Evolutionary conservation across 2,888 invertebrate genomes (phyloP).

Genomic region (Liodrosophila aerea): DNA sequence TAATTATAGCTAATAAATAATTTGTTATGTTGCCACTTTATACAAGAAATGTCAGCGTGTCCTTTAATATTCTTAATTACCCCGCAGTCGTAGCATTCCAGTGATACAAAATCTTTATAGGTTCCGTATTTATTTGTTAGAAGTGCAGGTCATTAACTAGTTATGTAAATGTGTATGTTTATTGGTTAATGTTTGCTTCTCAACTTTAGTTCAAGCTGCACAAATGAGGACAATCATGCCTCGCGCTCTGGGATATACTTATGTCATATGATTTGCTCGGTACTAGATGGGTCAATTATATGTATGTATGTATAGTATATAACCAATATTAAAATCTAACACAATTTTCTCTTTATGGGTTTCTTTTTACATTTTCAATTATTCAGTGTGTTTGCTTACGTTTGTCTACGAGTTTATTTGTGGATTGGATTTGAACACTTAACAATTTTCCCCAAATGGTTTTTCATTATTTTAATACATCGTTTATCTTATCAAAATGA

Average conservation of each 20-base stretch:
- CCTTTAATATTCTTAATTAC: constrained; percentile 22
- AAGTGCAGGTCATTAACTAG: constrained; percentile 47
- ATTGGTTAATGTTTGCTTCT: constrained; percentile 22
- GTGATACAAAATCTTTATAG: constrained; percentile 21
- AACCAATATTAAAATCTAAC: constrained; percentile 49
- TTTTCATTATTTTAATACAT: constrained; percentile 12
- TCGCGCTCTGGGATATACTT: constrained; percentile 23
- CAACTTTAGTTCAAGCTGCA: constrained; percentile 39
- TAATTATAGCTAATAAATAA: constrained; percentile 70
- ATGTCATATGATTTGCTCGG: constrained; percentile 45
- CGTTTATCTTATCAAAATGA: constrained; percentile 39
- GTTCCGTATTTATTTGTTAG: neutral
- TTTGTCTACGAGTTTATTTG: constrained; percentile 28
- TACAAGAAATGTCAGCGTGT: constrained; percentile 63
- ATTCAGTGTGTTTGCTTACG: constrained; percentile 19
- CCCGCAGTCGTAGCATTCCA: constrained; percentile 20
- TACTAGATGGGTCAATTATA: constrained; percentile 40
- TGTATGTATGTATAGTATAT: constrained; percentile 20
- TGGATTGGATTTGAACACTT: constrained; percentile 40
- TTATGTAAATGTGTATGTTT: constrained; percentile 32
- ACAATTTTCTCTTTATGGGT: constrained; percentile 14
- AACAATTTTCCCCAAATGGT: constrained; percentile 27
- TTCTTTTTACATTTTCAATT: constrained; percentile 17
- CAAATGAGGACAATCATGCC: constrained; percentile 35
- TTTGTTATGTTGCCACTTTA: constrained; percentile 56